These are phyloP conservation scores for Sebastes hopkinsi DNA, from an alignment of 2,797 vertebrate species.

Conservation along the genomic window DNA sequence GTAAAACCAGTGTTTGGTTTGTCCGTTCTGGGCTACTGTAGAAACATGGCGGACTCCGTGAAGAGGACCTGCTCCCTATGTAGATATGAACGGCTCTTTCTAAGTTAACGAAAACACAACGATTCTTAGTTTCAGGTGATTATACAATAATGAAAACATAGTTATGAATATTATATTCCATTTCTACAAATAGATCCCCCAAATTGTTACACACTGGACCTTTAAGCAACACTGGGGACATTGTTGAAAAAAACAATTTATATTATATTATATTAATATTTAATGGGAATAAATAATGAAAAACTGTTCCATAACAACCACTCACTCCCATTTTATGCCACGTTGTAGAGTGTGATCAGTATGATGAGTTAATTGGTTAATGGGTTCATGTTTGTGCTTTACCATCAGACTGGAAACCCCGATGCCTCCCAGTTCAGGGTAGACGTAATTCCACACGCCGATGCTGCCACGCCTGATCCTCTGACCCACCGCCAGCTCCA, in stretches of 20 bases:
- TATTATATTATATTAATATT: too few relatives aligned
- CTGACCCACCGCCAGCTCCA: constrained; percentile 98
- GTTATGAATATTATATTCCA: too few relatives aligned
- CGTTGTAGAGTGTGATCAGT: not conserved
- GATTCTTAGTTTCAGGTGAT: too few relatives aligned
- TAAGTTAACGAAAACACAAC: too few relatives aligned
- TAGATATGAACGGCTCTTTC: too few relatives aligned
- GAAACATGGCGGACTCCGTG: too few relatives aligned
- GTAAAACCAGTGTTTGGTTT: too few relatives aligned
- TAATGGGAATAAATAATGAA: not conserved
- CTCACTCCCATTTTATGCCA: not conserved
- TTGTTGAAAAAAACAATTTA: not conserved
- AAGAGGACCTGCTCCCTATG: too few relatives aligned
- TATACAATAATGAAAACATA: too few relatives aligned
- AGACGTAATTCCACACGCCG: constrained; percentile 97
- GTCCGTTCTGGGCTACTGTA: too few relatives aligned
- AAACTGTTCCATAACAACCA: not conserved
- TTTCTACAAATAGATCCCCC: too few relatives aligned
- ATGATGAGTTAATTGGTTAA: not conserved
- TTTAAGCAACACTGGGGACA: not conserved
- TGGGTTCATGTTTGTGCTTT: constrained; percentile 51
- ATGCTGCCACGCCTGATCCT: constrained; percentile 96
- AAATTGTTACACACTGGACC: too few relatives aligned
- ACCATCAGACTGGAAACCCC: constrained; percentile 96
- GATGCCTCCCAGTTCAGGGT: constrained; percentile 93